phyloP scores from a whole-genome alignment of 2,797 vertebrate species.

The Neosilurus mollespiculum region DNA sequence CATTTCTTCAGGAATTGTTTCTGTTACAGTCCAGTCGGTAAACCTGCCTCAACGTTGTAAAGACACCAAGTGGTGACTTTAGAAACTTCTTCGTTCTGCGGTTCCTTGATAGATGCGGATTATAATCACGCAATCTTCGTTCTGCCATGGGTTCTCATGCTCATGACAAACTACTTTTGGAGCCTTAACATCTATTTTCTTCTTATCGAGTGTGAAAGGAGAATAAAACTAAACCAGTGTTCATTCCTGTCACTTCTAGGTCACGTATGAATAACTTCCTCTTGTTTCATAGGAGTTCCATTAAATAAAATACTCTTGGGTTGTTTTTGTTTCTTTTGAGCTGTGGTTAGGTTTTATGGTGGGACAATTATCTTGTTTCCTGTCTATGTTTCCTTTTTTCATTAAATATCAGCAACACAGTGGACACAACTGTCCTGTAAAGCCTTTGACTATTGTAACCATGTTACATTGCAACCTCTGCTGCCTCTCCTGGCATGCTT shows the following conservation, averaged over 20 bases:
- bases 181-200: neutral
- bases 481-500: too few species aligned
- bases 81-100: neutral
- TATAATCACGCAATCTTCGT: too few species aligned
- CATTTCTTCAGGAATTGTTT: neutral
- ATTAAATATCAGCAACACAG: too few species aligned
- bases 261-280: neutral
- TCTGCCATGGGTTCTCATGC: neutral
- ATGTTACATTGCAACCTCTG: neutral
- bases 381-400: too few species aligned
- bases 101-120: too few species aligned
- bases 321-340: neutral
- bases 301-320: neutral
- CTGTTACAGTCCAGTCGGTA: neutral
- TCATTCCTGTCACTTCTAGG: neutral
- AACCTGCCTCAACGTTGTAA: neutral
- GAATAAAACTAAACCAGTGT: neutral
- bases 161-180: neutral
- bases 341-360: neutral
- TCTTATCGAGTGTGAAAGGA: neutral
- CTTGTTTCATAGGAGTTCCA: neutral
- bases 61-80: neutral
- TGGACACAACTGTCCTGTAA: too few species aligned
- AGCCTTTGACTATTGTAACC: too few species aligned
- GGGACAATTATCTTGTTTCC: neutral